Base-by-base conservation (phyloP, 2,113 vertebrate genomes). In the Engraulis encrasicolus region DNA sequence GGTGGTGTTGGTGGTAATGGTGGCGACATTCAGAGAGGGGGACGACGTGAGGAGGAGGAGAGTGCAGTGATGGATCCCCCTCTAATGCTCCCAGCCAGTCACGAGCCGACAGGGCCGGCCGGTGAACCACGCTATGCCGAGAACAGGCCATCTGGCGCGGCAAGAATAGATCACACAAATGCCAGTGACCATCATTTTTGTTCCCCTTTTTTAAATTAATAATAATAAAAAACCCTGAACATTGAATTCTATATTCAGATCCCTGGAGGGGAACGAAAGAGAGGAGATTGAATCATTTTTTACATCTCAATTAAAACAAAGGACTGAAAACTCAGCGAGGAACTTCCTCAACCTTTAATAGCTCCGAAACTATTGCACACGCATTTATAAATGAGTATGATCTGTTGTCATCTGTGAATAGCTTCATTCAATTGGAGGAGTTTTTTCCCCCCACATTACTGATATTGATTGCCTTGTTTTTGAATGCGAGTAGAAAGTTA, bases 141-240 rank as follows among this genome's bases (percentile, higher is more conserved):
- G 85, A 93, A 91, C 92, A 91, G 91, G 89, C 92, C 93, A 93
- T 94, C 92, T 93, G 93, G 88, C 88, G 85, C 4, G 83, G 86
- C 89, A 89, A 89, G 92, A 92, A 90, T 89, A 89, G 90, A 89
- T 88, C 88, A 84, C 40, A 85, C 78, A 85, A 88, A 80, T 52
- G 84, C 48, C 82, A 89, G 82, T 85, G 85, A 86, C 90, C 89
- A 85, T 92, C 90, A 91, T 92, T 92, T 91, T 90, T 91, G 85
- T 87, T 23, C 80, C 71, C 40, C 9, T 45, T 45, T 45, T 45
- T 45, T 45, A 45, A 45, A 45, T 45, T 45, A 45, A 45, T 5
- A 45, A 45, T 5, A 45, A 45, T 5, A 45, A 45, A 45, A 45
- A 45, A n/a, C n/a, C n/a, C 40, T 45, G 40, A 52, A 85, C 74